phyloP scores from a whole-genome alignment of 2,888 invertebrate species.

The Zeuzera pyrina region DNA sequence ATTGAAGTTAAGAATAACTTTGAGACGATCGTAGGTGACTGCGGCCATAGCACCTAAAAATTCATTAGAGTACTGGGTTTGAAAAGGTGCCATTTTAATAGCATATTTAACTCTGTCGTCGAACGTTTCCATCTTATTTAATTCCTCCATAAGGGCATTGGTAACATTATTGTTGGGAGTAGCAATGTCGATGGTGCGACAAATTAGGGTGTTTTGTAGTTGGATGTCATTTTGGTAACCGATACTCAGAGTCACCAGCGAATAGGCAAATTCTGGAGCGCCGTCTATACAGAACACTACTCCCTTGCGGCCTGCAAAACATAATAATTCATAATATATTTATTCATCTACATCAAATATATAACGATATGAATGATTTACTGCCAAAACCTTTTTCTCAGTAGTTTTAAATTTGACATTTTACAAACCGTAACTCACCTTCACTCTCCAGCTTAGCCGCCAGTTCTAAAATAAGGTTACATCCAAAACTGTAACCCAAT shows the following conservation, averaged over 20 bases:
- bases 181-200: constrained; percentile 67
- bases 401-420: too few relatives aligned
- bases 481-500: too few relatives aligned
- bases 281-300: constrained; percentile 86
- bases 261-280: constrained; percentile 79
- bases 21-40: constrained; percentile 64
- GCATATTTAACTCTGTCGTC: constrained; percentile 71
- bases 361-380: too few relatives aligned
- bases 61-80: constrained; percentile 45
- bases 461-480: too few relatives aligned
- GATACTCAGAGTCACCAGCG: constrained; percentile 61
- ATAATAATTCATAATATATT: too few relatives aligned
- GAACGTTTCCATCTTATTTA: constrained; percentile 67
- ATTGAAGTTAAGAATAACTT: constrained; percentile 64
- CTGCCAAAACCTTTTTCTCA: too few relatives aligned
- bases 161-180: constrained; percentile 49
- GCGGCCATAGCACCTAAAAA: constrained; percentile 34
- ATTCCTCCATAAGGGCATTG: constrained; percentile 44
- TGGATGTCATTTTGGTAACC: constrained; percentile 52
- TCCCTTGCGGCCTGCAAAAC: constrained; percentile 71
- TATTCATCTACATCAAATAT: too few relatives aligned
- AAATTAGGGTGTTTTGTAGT: constrained; percentile 72
- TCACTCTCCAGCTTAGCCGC: too few relatives aligned
- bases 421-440: too few relatives aligned
- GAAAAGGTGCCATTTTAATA: constrained; percentile 39